Evolutionary conservation across 2,797 vertebrate genomes (phyloP).

Genomic region (Austrolebias charrua): DNA sequence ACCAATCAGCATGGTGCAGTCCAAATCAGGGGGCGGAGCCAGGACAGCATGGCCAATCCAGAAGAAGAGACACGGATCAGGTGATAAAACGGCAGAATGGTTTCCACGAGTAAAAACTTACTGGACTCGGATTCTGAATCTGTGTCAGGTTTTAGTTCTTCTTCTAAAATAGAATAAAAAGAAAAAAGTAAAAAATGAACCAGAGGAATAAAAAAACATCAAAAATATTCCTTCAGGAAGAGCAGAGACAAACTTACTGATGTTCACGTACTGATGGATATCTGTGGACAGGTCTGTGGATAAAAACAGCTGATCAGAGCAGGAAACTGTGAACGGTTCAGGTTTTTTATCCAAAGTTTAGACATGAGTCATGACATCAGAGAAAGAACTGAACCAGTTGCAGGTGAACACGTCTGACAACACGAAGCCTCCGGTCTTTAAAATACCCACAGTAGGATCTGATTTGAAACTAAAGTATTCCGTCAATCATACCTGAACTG

Average conservation of each 20-base stretch:
- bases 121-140: not conserved
- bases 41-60: not conserved
- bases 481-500: conserved; percentile 55
- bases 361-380: no score
- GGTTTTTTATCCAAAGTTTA: no score
- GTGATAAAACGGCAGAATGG: not conserved
- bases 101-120: not conserved
- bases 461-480: no score
- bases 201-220: not conserved
- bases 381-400: not conserved
- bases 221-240: no score
- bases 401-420: no score
- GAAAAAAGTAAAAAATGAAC: not conserved
- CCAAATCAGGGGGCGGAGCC: conserved; percentile 1
- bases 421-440: no score
- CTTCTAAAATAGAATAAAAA: not conserved
- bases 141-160: not conserved
- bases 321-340: not conserved
- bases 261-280: conserved; percentile 48
- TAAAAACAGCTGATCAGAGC: not conserved
- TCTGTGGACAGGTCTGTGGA: conserved; percentile 32
- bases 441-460: no score
- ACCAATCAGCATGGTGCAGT: not conserved
- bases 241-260: conserved; percentile 3
- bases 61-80: not conserved